Percentiles rank a stretch among this genome's conserved stretches.
Evolutionary conservation across 2,113 vertebrate genomes (phyloP).

Genomic region (Ginglymostoma cirratum): DNA sequence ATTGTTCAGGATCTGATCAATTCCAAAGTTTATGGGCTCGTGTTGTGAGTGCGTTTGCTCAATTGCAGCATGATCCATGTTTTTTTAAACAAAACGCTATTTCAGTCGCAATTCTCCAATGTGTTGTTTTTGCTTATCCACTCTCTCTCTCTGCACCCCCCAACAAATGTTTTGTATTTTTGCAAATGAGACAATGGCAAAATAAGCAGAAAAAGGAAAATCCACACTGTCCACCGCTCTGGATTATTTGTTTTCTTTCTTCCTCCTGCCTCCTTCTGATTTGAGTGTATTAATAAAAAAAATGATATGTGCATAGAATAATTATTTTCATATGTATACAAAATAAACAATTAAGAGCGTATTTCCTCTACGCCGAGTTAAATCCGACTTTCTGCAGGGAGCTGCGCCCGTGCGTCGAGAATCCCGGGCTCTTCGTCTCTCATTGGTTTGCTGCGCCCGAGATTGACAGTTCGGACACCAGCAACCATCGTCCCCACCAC

Average conservation of each 20-base stretch:
- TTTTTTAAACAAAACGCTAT: neutral
- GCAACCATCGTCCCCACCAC: too few species aligned
- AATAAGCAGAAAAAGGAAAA: neutral
- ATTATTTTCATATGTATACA: neutral
- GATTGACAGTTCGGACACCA: neutral
- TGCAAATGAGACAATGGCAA: neutral
- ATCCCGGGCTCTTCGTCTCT: neutral
- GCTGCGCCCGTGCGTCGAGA: neutral
- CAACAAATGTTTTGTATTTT: slow-evolving; percentile 27
- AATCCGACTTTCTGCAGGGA: slow-evolving; percentile 22
- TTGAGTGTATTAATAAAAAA: neutral
- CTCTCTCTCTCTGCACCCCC: slow-evolving; percentile 38
- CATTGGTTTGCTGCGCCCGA: neutral
- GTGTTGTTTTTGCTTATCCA: too few species aligned
- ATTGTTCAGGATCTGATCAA: slow-evolving; percentile 84
- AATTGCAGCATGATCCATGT: slow-evolving; percentile 76
- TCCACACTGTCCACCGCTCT: neutral
- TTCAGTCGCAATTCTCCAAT: neutral
- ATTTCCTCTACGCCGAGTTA: neutral
- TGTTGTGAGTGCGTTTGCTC: slow-evolving; percentile 70
- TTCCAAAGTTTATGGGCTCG: slow-evolving; percentile 83
- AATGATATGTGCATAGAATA: neutral
- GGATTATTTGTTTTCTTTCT: neutral
- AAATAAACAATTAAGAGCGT: neutral
- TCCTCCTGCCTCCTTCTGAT: neutral